Conservation (phyloP, 1,140 invertebrate genomes). For the Diorhabda elongata region DNA sequence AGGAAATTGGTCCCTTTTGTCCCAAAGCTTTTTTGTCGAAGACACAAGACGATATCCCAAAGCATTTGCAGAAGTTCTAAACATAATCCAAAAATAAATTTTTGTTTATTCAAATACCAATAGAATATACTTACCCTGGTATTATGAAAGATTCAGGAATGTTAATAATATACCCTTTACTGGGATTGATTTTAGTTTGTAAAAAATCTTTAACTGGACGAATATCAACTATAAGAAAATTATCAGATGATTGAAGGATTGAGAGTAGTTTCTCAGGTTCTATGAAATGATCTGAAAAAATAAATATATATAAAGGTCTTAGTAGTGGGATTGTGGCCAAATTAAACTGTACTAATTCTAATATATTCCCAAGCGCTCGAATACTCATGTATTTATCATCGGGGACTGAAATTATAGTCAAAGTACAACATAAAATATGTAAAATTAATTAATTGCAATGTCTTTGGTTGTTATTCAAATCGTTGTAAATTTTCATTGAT, state of each 20-base stretch:
- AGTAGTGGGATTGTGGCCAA: too few species aligned
- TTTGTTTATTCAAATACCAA: background rate
- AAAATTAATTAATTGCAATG: too few species aligned
- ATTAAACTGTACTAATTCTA: too few species aligned
- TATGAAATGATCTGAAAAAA: slow-evolving; percentile 39
- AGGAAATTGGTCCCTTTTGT: slow-evolving; percentile 57
- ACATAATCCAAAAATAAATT: slow-evolving; percentile 26
- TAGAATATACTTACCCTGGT: slow-evolving; percentile 56
- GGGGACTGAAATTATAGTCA: too few species aligned
- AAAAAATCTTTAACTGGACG: slow-evolving; percentile 60
- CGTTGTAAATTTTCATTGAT: too few species aligned
- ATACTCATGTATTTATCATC: too few species aligned
- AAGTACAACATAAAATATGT: too few species aligned
- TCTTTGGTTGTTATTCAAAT: too few species aligned
- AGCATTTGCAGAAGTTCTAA: slow-evolving; percentile 51
- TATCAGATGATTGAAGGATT: slow-evolving; percentile 58
- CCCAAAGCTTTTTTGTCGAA: slow-evolving; percentile 57
- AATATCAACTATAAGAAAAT: slow-evolving; percentile 72
- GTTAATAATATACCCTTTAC: slow-evolving; percentile 62
- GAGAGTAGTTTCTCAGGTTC: slow-evolving; percentile 58
- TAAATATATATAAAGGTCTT: background rate
- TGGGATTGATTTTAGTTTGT: slow-evolving; percentile 61
- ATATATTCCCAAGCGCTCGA: too few species aligned
- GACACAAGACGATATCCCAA: slow-evolving; percentile 57
- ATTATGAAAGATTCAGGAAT: slow-evolving; percentile 69